Conservation (phyloP, 2,113 vertebrate genomes). For the zebrafish (Danio rerio) region DNA sequence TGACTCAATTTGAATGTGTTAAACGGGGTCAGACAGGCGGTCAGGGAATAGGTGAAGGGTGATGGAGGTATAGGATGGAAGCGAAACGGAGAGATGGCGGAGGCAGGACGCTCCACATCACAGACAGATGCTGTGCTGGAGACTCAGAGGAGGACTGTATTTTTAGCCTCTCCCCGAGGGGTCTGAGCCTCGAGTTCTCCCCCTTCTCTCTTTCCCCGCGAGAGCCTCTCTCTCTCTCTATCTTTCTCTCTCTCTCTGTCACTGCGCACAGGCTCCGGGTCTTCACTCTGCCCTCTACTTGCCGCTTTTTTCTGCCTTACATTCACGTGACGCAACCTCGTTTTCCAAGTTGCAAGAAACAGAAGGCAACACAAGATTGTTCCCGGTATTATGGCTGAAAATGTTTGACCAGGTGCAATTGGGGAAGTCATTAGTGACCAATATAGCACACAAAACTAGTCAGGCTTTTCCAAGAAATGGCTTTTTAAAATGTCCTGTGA, state of each 20-base stretch:
- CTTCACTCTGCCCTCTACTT: conserved; percentile 16
- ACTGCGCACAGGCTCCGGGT: not conserved
- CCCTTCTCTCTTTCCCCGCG: conserved; percentile 17
- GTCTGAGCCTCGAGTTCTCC: conserved; percentile 48
- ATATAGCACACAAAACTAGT: not conserved
- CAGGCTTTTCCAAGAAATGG: not conserved
- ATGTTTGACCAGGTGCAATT: not conserved
- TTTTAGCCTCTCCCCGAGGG: conserved; percentile 60
- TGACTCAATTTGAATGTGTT: conserved; percentile 47
- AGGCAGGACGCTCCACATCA: not conserved
- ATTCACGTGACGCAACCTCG: conserved; percentile 7
- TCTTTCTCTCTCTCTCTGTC: not conserved
- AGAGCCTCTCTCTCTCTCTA: not conserved
- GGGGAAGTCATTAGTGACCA: not conserved
- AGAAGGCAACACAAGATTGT: not conserved
- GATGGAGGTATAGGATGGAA: not conserved
- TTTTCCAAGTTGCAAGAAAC: not conserved
- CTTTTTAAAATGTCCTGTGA: too few species aligned
- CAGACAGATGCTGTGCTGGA: conserved; percentile 51
- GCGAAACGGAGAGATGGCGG: not conserved
- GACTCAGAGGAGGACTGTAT: conserved; percentile 50
- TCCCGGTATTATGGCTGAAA: not conserved
- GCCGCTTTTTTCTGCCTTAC: not conserved
- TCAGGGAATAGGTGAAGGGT: conserved; percentile 1
- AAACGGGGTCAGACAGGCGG: conserved; percentile 35